Conservation (phyloP, 2,888 invertebrate species). For the Ophion ellenae region DNA sequence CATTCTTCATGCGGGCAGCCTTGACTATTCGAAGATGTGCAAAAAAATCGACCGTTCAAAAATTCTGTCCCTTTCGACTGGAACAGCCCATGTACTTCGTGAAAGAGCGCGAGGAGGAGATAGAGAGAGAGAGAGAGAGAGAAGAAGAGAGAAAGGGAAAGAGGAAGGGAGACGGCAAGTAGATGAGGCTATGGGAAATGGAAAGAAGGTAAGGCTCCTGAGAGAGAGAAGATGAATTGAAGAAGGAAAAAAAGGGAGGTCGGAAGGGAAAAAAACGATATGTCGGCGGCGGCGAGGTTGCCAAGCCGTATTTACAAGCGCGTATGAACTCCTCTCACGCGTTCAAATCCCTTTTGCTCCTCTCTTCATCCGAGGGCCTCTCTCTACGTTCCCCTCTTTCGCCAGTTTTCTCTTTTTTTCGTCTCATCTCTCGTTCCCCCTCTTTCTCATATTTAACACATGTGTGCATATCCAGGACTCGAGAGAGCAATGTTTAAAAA, state of each 20-base stretch:
- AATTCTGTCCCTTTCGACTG: too few species aligned
- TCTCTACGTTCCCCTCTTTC: conserved; percentile 2
- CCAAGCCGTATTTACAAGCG: conserved; percentile 61
- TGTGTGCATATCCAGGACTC: conserved; percentile 8
- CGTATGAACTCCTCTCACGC: conserved; percentile 40
- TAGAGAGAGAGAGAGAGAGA: too few species aligned
- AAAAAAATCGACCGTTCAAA: too few species aligned
- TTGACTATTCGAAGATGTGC: too few species aligned
- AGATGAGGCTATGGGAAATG: conserved; percentile 29
- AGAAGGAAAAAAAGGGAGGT: conserved; percentile 37
- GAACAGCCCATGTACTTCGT: too few species aligned
- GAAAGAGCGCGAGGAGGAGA: too few species aligned
- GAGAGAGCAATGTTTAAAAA: conserved; percentile 4
- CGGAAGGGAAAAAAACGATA: conserved; percentile 37
- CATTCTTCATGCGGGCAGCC: too few species aligned
- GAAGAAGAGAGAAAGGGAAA: too few species aligned
- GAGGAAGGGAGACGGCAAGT: not conserved
- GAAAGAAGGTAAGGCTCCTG: conserved; percentile 48
- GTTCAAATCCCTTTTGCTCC: conserved; percentile 46
- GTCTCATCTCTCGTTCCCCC: conserved; percentile 1
- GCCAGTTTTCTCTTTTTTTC: conserved; percentile 16
- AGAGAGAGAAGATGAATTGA: conserved; percentile 15
- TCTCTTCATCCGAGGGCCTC: conserved; percentile 6
- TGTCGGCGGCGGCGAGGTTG: conserved; percentile 58
- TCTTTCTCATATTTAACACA: conserved; percentile 23